Evolutionary conservation across 2,888 invertebrate genomes (phyloP).

Genomic region (Icerya purchasi): DNA sequence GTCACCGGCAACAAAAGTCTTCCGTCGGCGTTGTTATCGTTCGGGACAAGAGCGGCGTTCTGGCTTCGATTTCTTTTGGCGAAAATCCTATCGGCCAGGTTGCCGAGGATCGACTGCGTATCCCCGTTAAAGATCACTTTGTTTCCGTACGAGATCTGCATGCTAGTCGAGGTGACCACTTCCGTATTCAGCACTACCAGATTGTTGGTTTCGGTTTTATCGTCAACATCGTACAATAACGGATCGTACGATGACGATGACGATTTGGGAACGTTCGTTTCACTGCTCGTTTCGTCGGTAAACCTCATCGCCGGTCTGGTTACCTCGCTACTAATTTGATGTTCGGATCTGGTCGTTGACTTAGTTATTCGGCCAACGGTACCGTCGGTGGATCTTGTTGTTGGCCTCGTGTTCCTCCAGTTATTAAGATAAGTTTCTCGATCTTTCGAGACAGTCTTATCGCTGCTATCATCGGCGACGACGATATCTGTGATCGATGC

Average conservation of each 20-base stretch:
- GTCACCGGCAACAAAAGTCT: not conserved
- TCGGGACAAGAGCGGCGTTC: not conserved
- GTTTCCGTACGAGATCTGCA: conserved; percentile 13
- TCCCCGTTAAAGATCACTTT: not conserved
- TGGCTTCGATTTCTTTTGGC: not conserved
- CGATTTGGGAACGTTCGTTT: not conserved
- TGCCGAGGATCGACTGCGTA: not conserved
- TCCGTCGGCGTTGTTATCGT: not conserved
- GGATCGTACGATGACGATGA: no score
- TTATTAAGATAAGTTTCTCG: no score
- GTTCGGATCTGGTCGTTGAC: conserved; percentile 17
- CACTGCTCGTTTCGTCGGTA: conserved; percentile 1
- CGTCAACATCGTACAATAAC: not conserved
- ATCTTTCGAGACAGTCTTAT: no score
- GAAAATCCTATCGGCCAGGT: not conserved
- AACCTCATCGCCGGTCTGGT: not conserved
- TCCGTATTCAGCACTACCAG: conserved; percentile 14
- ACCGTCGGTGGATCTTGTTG: no score
- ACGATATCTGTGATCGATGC: no score
- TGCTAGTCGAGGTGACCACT: conserved; percentile 14
- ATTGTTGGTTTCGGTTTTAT: conserved; percentile 2
- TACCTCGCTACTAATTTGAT: not conserved
- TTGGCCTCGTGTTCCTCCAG: no score
- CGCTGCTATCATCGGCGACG: no score
- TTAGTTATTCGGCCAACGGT: no score